Evolutionary conservation across 2,797 vertebrate species (phyloP).

Genomic region (Microctenopoma stevenorrisi): DNA sequence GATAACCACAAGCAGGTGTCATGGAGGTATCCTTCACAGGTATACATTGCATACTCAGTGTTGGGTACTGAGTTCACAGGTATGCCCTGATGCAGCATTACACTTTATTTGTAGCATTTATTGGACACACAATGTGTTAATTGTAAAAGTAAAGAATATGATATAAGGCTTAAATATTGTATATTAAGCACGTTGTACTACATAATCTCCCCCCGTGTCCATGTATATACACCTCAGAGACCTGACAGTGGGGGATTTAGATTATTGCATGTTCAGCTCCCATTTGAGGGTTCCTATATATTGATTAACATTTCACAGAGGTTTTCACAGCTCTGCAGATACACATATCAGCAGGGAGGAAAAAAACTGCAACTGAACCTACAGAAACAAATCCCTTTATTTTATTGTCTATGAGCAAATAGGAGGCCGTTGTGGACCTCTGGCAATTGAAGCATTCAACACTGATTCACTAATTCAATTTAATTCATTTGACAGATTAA

Average conservation of each 20-base stretch:
- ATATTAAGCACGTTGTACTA: no score
- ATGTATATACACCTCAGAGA: slow-evolving; percentile 23
- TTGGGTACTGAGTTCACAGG: slow-evolving; percentile 6
- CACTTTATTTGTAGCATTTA: background rate
- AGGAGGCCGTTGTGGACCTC: no score
- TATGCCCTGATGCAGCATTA: slow-evolving; percentile 7
- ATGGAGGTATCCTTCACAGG: slow-evolving; percentile 21
- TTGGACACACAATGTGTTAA: background rate
- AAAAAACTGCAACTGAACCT: slow-evolving; percentile 8
- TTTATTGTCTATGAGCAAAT: background rate
- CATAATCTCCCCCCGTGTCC: background rate
- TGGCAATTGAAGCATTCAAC: background rate
- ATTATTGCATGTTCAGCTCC: slow-evolving; percentile 61
- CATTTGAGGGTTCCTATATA: slow-evolving; percentile 10
- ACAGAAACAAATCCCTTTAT: background rate
- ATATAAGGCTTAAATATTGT: background rate
- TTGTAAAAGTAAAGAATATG: background rate
- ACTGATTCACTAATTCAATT: background rate
- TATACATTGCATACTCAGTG: background rate
- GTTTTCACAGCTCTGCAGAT: slow-evolving; percentile 46
- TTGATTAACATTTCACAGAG: slow-evolving; percentile 35
- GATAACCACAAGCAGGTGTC: slow-evolving; percentile 13
- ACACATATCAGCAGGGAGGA: slow-evolving; percentile 5
- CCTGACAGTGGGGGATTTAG: slow-evolving; percentile 16
- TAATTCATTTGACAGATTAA: background rate